Conservation (phyloP, 2,888 invertebrate genomes). For the Leucozona laternaria region DNA sequence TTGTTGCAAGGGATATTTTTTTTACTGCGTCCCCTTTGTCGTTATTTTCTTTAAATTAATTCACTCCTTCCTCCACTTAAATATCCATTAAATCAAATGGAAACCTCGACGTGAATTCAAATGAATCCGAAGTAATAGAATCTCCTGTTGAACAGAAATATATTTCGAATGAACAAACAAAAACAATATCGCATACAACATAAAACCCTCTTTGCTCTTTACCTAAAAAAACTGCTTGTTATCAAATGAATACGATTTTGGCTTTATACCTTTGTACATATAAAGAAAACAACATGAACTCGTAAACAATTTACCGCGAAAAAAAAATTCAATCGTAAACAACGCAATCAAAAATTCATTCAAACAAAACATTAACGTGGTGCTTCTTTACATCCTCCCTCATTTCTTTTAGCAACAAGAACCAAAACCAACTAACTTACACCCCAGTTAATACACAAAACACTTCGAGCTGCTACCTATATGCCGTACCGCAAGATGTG, state of each 20-base stretch:
- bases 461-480: conserved; percentile 62
- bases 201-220: not conserved
- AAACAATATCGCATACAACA: conserved; percentile 16
- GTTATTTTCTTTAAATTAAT: conserved; percentile 4
- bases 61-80: conserved; percentile 41
- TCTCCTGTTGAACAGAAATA: conserved; percentile 60
- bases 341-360: conserved; percentile 84
- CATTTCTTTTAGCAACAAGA: conserved; percentile 23
- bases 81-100: conserved; percentile 74
- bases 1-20: not conserved
- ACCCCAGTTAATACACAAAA: conserved; percentile 48
- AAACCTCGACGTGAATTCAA: conserved; percentile 66
- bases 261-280: not conserved
- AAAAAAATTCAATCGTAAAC: conserved; percentile 83
- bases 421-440: conserved; percentile 34
- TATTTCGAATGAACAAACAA: conserved; percentile 61
- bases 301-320: conserved; percentile 80
- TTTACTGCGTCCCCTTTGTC: no score
- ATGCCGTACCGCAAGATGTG: conserved; percentile 70
- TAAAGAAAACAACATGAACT: conserved; percentile 27
- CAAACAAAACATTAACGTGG: conserved; percentile 84
- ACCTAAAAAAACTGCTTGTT: conserved; percentile 15
- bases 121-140: conserved; percentile 62
- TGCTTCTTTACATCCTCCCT: conserved; percentile 72
- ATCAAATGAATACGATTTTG: conserved; percentile 7